Conservation (phyloP, 2,888 invertebrate genomes). For the Tenthredo notha region DNA sequence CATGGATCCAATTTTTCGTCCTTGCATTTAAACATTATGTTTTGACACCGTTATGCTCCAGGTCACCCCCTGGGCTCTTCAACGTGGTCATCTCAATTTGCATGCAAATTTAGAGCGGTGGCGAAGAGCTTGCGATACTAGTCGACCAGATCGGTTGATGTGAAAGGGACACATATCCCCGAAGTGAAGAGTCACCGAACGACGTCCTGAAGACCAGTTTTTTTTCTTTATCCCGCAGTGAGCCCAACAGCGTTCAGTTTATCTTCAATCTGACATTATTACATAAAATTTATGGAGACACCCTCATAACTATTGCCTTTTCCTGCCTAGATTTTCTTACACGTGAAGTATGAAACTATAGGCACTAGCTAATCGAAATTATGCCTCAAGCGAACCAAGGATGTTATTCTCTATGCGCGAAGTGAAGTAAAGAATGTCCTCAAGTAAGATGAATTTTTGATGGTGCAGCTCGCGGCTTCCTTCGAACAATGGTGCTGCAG, state of each 20-base stretch:
- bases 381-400: background rate
- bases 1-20: background rate
- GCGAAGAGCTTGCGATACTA: background rate
- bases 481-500: slow-evolving; percentile 28
- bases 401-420: background rate
- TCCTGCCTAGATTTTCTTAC: background rate
- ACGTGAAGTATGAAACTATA: background rate
- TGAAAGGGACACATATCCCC: background rate
- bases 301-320: background rate
- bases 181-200: background rate
- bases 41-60: background rate
- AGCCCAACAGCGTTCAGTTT: background rate
- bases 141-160: background rate
- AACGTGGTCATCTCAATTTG: slow-evolving; percentile 5
- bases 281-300: background rate
- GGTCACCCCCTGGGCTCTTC: background rate
- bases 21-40: background rate
- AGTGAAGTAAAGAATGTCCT: slow-evolving; percentile 25
- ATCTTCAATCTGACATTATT: slow-evolving; percentile 7
- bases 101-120: background rate
- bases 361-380: slow-evolving; percentile 30
- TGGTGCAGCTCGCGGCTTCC: slow-evolving; percentile 13
- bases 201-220: background rate
- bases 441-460: slow-evolving; percentile 45
- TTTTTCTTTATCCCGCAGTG: background rate